These are phyloP conservation scores for Orchesella flavescens DNA, from an alignment of 2,888 invertebrate species.

Conservation along the genomic window DNA sequence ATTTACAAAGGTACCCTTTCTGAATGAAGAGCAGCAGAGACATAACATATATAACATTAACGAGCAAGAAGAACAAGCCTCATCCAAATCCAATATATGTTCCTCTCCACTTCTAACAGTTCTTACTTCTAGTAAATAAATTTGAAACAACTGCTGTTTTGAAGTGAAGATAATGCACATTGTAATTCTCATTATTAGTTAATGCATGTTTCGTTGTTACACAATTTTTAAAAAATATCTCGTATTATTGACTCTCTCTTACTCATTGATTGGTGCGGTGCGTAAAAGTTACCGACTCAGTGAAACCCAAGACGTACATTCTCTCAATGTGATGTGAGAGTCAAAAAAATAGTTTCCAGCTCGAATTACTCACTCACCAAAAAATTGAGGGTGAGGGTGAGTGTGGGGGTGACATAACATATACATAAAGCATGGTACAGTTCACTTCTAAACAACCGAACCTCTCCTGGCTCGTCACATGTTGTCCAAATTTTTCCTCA, in stretches of 20 bases:
- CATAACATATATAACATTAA: too few relatives aligned
- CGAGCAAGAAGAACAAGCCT: too few relatives aligned
- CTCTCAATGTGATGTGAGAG: conserved; percentile 11
- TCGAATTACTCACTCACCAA: conserved; percentile 55
- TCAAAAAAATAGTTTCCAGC: conserved; percentile 47
- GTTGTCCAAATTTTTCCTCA: conserved; percentile 58
- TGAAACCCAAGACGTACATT: conserved; percentile 57
- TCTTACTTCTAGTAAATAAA: conserved; percentile 44
- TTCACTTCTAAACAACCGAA: conserved; percentile 34
- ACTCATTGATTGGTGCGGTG: background rate
- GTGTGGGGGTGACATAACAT: conserved; percentile 35
- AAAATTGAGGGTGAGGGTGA: conserved; percentile 13
- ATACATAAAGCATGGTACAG: conserved; percentile 40
- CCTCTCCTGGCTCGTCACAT: conserved; percentile 54
- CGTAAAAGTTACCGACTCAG: conserved; percentile 49
- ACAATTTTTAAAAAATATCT: conserved; percentile 36
- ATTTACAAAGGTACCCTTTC: too few relatives aligned
- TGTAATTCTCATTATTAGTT: conserved; percentile 49
- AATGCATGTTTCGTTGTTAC: conserved; percentile 40
- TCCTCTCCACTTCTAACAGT: too few relatives aligned
- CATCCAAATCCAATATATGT: background rate
- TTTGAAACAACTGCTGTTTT: conserved; percentile 48
- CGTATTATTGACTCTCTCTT: conserved; percentile 1
- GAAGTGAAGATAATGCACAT: conserved; percentile 44
- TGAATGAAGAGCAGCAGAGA: too few relatives aligned